Base-by-base conservation (phyloP, 2,113 vertebrate species). In the Leiothrix lutea region DNA sequence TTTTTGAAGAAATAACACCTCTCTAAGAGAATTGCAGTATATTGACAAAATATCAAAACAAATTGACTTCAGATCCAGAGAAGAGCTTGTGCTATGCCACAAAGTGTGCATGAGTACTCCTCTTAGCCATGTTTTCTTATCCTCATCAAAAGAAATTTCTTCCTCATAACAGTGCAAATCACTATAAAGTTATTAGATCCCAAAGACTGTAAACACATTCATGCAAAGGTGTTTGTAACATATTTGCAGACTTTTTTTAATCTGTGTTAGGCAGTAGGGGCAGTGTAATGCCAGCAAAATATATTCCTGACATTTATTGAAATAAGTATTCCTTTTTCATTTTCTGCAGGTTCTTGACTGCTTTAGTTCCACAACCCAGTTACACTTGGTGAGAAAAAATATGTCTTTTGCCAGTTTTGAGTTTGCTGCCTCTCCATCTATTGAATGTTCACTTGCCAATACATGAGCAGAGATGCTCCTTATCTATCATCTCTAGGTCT, bases 41-140 rank as follows among this genome's bases (percentile, higher is more conserved):
- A 57, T 33, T 77, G 28, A 45, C 16, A 72, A n/a, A 79, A 23
- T 45, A 90, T 56, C 24, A 72, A 53, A 72, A 74, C 21, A 0
- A 44, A 53, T 71, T 88, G 14, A 19, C 19, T 83, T 65, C 28
- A 33, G 48, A 64, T 9, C 2, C 11, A 64, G n/a, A 61, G 36
- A 80, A 26, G 8, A 67, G 33, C 9, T 58, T 67, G 15, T 56
- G 31, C 48, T 71, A 33, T 64, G 38, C 24, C 64, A 62, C 35
- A 23, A 13, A 25, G 1, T 19, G 22, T 38, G 26, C 28, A 65
- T 0, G 0, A 60, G 16, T n/a, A 19, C 26, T 54, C 14, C 21
- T 88, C 42, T 69, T 45, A 67, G 16, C 13, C 20, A 17, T 12
- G 6, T 71, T 90, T 86, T 75, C 75, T 58, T 74, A n/a, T 6